These are phyloP conservation scores for Columbina picui DNA, from an alignment of 2,113 vertebrate species.

Conservation along the genomic window DNA sequence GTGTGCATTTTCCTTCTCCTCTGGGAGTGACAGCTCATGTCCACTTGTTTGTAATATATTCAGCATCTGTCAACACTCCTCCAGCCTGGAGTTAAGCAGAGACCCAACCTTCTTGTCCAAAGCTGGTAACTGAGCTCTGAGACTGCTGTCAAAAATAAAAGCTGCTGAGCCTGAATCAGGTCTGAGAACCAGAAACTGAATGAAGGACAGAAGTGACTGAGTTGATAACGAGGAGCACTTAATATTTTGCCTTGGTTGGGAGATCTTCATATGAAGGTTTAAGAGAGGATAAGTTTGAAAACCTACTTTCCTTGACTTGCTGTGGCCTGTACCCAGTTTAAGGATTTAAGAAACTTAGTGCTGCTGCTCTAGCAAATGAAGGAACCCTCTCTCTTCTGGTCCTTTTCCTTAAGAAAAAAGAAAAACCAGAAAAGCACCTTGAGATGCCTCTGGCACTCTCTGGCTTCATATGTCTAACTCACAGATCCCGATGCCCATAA, in stretches of 20 bases:
- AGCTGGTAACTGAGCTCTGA: constrained; percentile 62
- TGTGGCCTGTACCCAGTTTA: background rate
- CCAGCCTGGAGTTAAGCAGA: constrained; percentile 6
- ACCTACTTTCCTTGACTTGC: background rate
- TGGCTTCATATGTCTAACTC: background rate
- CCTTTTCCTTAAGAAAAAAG: background rate
- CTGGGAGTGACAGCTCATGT: background rate
- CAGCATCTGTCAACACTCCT: constrained; percentile 39
- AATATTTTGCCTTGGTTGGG: background rate
- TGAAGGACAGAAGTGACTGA: background rate
- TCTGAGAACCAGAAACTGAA: constrained; percentile 38
- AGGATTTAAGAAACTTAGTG: background rate
- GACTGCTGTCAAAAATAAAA: constrained; percentile 71
- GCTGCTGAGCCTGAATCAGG: constrained; percentile 67
- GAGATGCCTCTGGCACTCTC: background rate
- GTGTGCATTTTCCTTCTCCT: background rate
- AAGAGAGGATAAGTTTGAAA: background rate
- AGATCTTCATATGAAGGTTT: background rate
- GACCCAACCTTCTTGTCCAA: constrained; percentile 1
- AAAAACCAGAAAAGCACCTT: background rate
- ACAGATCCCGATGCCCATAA: background rate
- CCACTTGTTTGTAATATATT: constrained; percentile 55
- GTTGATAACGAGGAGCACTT: background rate
- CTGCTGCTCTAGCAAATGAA: background rate
- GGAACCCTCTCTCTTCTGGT: background rate